Evolutionary conservation across 1,140 invertebrate genomes (phyloP).

Genomic region (Kradibia gibbosae): DNA sequence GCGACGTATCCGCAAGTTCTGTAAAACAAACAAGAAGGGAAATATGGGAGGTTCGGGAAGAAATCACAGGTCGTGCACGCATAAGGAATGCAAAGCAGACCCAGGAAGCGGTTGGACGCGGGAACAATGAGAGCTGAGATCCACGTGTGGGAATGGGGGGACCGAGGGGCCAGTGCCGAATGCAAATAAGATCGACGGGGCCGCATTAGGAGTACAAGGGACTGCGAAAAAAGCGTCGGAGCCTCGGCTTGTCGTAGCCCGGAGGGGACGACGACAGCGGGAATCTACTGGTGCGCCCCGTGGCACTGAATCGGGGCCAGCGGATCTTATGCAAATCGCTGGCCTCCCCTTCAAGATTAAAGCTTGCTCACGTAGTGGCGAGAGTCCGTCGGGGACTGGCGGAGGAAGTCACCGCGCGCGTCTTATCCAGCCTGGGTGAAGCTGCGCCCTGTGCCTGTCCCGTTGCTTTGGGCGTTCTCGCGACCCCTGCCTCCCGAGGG

Average conservation of each 20-base stretch:
- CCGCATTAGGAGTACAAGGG: slow-evolving; percentile 29
- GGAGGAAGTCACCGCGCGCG: slow-evolving; percentile 32
- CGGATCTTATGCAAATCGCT: slow-evolving; percentile 48
- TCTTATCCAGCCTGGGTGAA: slow-evolving; percentile 32
- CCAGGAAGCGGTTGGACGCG: not conserved
- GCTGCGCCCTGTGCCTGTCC: not conserved
- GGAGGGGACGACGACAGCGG: not conserved
- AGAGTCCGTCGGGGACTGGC: not conserved
- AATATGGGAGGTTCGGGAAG: too few relatives aligned
- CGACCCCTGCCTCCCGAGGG: not conserved
- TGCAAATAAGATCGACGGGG: slow-evolving; percentile 46
- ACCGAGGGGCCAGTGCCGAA: slow-evolving; percentile 20
- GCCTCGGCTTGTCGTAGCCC: not conserved
- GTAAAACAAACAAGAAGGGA: not conserved
- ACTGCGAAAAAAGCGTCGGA: slow-evolving; percentile 49
- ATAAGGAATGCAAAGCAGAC: not conserved
- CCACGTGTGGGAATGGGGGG: slow-evolving; percentile 16
- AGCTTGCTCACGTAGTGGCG: not conserved
- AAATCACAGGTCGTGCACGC: not conserved
- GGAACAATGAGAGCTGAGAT: not conserved
- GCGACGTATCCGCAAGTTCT: too few relatives aligned
- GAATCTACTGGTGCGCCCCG: not conserved
- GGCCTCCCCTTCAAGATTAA: slow-evolving; percentile 30
- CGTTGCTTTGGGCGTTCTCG: slow-evolving; percentile 3
- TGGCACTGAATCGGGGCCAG: slow-evolving; percentile 1